Base-by-base conservation (phyloP, 2,113 vertebrate species). In the Engraulis encrasicolus region DNA sequence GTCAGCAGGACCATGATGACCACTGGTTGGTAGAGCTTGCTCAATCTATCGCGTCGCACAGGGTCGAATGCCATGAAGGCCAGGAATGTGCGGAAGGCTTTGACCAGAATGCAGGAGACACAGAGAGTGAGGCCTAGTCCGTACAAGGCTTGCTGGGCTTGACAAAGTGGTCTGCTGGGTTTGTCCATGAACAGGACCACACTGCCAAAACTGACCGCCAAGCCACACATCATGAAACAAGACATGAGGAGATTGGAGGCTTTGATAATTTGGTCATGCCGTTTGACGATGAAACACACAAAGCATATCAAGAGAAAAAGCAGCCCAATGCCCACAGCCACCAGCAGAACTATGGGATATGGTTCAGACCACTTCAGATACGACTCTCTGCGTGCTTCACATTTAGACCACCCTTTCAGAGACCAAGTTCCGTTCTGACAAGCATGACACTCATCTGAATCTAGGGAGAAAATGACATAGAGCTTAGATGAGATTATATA, bases 61-160 rank as follows among this genome's bases (percentile, higher is more conserved):
- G 84, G 23, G 81, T 52, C 23, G 77, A 80, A n/a, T 86, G 85
- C 80, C 91, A 91, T 80, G 79, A 92, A 93, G 0, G 86, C 88
- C n/a, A 90, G 36, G 50, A 92, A 89, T 9, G 92, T 92, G 1
- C 89, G 82, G 23, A 91, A 86, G 12, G 92, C 89, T 86, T 94
- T 93, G 20, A 92, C 86, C 78, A 93, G 84, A 40, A 94, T 88
- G 74, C 92, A 93, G 23, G 93, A 93, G 45, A 94, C 83, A 34
- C 86, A 88, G 48, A 93, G 82, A 4, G 92, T 90, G 83, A 93
- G 93, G 78, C 92, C 91, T 19, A 94, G 86, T 48, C 87, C 90
- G 83, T 92, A 93, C 37, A 93, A 71, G 12, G 88, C 86, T 82
- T 92, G 92, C 23, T 90, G 91, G 23, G 86, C 77, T 80, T n/a